These are phyloP conservation scores for Dromococcyx pavoninus DNA, from an alignment of 2,797 vertebrate species.

Conservation along the genomic window DNA sequence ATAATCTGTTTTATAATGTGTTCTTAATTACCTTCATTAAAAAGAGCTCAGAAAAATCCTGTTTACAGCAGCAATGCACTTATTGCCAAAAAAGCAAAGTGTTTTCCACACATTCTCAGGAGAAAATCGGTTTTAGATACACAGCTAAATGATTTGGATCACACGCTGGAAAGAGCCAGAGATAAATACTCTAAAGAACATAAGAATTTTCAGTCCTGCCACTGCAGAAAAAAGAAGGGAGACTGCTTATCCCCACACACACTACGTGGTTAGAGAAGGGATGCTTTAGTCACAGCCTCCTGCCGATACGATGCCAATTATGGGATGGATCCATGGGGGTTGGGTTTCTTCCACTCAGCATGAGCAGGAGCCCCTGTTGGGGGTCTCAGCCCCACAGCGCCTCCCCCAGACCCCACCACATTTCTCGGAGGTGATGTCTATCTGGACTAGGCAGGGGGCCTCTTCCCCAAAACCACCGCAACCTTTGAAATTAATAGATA, in stretches of 20 bases:
- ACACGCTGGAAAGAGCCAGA: neutral
- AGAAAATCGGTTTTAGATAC: constrained; percentile 1
- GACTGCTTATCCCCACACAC: neutral
- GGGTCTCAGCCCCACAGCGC: neutral
- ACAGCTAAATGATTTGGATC: neutral
- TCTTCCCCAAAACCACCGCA: too few relatives aligned
- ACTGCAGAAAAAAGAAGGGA: neutral
- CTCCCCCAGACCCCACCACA: neutral
- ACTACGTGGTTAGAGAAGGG: fast-evolving
- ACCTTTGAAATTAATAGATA: too few relatives aligned
- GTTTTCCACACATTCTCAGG: neutral
- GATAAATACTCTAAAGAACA: neutral
- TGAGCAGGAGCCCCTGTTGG: neutral
- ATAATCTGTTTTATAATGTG: constrained; percentile 29
- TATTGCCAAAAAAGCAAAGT: neutral
- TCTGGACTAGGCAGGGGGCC: too few relatives aligned
- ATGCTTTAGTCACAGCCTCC: neutral
- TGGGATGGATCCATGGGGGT: too few relatives aligned
- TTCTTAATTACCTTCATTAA: constrained; percentile 42
- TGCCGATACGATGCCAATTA: fast-evolving
- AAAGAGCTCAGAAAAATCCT: constrained; percentile 21
- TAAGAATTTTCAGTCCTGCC: neutral
- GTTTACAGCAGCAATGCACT: constrained; percentile 14
- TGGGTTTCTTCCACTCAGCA: neutral
- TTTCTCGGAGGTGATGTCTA: neutral